Conservation (phyloP, 2,888 invertebrate species). For the Griposia aprilina region DNA sequence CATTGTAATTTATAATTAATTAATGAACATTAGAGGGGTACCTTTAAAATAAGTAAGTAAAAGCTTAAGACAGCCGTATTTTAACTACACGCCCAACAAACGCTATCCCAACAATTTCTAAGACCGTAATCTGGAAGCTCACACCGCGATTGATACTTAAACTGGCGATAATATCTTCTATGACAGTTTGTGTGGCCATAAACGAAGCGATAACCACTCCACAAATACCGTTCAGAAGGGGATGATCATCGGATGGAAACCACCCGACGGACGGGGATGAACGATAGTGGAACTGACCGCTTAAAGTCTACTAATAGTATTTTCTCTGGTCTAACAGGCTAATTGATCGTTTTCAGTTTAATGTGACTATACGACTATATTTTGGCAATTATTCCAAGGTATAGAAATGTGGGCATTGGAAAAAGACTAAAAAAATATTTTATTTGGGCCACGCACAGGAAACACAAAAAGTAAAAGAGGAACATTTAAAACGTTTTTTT, state of each 20-base stretch:
- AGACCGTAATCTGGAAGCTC: constrained; percentile 60
- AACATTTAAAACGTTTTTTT: too few relatives aligned
- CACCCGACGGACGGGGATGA: constrained; percentile 24
- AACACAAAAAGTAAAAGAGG: too few relatives aligned
- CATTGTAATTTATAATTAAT: not conserved
- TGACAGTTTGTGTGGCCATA: constrained; percentile 66
- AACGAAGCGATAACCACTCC: constrained; percentile 68
- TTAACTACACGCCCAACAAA: constrained; percentile 3
- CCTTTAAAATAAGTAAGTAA: not conserved
- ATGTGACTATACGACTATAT: too few relatives aligned
- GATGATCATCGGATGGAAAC: constrained; percentile 52
- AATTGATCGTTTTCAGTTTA: constrained; percentile 12
- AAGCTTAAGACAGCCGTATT: not conserved
- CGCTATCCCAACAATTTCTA: constrained; percentile 33
- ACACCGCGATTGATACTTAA: constrained; percentile 68
- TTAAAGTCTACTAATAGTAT: constrained; percentile 17
- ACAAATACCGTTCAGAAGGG: constrained; percentile 59
- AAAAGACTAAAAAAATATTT: not conserved
- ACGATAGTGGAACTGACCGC: constrained; percentile 20
- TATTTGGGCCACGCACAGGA: not conserved
- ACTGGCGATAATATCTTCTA: constrained; percentile 66
- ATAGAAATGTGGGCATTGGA: not conserved
- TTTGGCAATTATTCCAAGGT: not conserved
- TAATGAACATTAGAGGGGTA: not conserved
- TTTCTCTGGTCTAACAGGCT: constrained; percentile 3